phyloP scores from a whole-genome alignment of 2,888 invertebrate genomes.

The Gnatocerus cornutus region DNA sequence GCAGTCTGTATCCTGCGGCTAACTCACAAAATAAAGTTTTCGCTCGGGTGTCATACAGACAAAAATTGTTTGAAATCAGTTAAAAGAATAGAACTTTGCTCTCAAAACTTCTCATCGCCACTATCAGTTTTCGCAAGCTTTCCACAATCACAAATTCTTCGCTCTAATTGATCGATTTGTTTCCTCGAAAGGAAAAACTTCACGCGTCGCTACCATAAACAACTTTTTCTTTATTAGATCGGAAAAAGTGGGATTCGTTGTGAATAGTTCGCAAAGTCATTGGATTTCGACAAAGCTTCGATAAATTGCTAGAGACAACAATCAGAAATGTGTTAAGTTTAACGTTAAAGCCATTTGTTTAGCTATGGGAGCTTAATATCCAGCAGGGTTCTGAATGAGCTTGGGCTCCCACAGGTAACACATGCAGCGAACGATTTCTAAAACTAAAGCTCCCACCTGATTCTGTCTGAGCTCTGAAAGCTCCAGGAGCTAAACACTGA shows the following conservation, averaged over 20 bases:
- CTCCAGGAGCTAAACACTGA: constrained; percentile 38
- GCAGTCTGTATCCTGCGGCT: constrained; percentile 19
- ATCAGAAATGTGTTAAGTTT: constrained; percentile 63
- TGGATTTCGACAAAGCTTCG: constrained; percentile 20
- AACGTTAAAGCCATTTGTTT: constrained; percentile 64
- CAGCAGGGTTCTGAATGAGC: constrained; percentile 58
- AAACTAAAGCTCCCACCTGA: constrained; percentile 43
- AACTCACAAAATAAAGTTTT: constrained; percentile 46
- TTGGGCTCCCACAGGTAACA: constrained; percentile 60
- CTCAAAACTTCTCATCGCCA: constrained; percentile 49
- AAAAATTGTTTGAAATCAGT: constrained; percentile 50
- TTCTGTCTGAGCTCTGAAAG: constrained; percentile 43
- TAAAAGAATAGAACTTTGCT: constrained; percentile 54
- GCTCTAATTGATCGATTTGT: constrained; percentile 45
- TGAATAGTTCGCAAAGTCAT: constrained; percentile 36
- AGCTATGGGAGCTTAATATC: constrained; percentile 60
- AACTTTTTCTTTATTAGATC: constrained; percentile 43
- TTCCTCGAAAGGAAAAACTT: constrained; percentile 21
- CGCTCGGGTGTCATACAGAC: constrained; percentile 48
- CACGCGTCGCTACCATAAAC: constrained; percentile 37
- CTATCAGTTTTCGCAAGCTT: constrained; percentile 31
- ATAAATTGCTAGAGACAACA: constrained; percentile 50
- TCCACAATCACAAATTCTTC: constrained; percentile 42
- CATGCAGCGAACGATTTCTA: constrained; percentile 59
- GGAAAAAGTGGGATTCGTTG: constrained; percentile 21